Conservation (phyloP, 1,140 invertebrate genomes). For the Lerema accius region DNA sequence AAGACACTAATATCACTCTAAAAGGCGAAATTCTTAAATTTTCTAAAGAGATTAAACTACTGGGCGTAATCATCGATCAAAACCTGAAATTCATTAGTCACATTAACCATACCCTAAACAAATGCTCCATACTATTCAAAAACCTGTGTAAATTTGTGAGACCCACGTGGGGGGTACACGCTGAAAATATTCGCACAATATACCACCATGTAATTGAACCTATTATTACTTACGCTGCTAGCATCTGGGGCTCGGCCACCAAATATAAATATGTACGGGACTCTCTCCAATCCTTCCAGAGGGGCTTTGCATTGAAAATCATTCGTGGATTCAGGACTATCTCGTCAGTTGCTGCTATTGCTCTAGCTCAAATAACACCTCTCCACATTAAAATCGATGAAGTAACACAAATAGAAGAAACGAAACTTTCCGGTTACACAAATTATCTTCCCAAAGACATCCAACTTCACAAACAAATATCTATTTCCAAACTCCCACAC, state of each 20-base stretch:
- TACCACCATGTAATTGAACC: conserved; percentile 20
- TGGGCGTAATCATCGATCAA: conserved; percentile 39
- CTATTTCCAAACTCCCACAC: neutral
- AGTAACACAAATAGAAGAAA: neutral
- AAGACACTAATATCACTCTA: conserved; percentile 14
- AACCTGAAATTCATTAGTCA: conserved; percentile 30
- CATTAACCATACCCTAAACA: conserved; percentile 20
- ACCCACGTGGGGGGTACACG: conserved; percentile 40
- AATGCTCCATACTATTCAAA: conserved; percentile 33
- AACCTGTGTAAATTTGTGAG: conserved; percentile 28
- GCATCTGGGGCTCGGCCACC: conserved; percentile 9
- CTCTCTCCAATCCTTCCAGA: neutral
- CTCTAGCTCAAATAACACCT: conserved; percentile 5
- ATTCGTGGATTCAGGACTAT: conserved; percentile 15
- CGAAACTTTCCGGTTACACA: neutral
- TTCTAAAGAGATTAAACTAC: conserved; percentile 21
- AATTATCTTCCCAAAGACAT: neutral
- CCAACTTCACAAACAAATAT: neutral
- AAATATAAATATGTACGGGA: neutral
- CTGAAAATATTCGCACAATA: conserved; percentile 38
- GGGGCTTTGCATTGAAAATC: conserved; percentile 21
- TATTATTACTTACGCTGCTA: conserved; percentile 20
- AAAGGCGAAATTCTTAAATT: neutral
- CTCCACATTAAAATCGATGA: neutral
- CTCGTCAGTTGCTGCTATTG: conserved; percentile 5